A percentile compares a stretch with the other conserved stretches of the same genome.
These are phyloP conservation scores for Campoplex capitator DNA, from an alignment of 2,888 invertebrate species.

Conservation along the genomic window DNA sequence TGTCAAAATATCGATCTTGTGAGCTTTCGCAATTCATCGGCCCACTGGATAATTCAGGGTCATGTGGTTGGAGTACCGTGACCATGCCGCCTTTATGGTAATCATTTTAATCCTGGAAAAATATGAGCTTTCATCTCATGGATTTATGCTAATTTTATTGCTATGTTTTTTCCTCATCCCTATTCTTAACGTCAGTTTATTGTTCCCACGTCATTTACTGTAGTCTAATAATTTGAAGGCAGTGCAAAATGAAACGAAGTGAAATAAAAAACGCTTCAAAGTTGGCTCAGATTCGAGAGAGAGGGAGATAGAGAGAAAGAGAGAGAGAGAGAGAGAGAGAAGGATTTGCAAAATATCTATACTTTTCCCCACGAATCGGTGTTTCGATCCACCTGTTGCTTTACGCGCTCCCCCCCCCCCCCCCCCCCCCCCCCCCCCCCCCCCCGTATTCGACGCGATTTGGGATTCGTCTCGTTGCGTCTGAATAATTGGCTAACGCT, in stretches of 20 bases:
- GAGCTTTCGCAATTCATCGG: conserved; percentile 48
- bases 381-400: conserved; percentile 69
- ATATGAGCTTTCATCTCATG: neutral
- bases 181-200: neutral
- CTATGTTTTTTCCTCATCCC: too few species aligned
- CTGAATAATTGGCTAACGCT: conserved; percentile 81
- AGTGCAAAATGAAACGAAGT: neutral
- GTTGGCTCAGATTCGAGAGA: conserved; percentile 1
- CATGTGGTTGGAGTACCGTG: conserved; percentile 67
- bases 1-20: conserved; percentile 10
- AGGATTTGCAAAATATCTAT: too few species aligned
- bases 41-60: conserved; percentile 68
- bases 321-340: neutral
- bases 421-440: neutral
- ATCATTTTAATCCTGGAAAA: conserved; percentile 43
- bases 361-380: conserved; percentile 14
- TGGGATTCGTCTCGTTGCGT: conserved; percentile 71
- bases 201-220: neutral
- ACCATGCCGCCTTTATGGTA: conserved; percentile 73
- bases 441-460: conserved; percentile 4
- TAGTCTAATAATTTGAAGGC: neutral
- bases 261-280: neutral
- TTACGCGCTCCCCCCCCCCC: conserved; percentile 10
- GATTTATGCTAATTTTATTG: neutral
- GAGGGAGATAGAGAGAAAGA: too few species aligned